Evolutionary conservation across 2,888 invertebrate species (phyloP).

Genomic region (Epinotia demarniana): DNA sequence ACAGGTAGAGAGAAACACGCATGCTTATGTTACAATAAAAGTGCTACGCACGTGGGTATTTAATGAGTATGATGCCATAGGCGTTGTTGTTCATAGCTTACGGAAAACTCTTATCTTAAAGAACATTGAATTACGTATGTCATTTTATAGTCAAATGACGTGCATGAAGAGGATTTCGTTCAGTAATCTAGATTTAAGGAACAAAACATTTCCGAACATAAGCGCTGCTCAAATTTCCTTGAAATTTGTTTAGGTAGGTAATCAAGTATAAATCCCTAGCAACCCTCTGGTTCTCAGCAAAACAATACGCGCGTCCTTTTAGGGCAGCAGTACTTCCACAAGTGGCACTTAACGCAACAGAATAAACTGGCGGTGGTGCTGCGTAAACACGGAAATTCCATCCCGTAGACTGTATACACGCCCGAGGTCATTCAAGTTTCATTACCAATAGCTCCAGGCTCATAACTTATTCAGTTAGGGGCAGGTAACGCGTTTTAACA

Average conservation of each 20-base stretch:
- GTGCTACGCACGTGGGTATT: no score
- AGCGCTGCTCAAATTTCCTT: constrained; percentile 15
- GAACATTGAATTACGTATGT: no score
- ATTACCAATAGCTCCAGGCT: constrained; percentile 78
- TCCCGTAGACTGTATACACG: constrained; percentile 67
- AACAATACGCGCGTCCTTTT: constrained; percentile 53
- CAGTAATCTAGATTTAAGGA: constrained; percentile 1
- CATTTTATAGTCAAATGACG: not conserved
- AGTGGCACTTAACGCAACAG: constrained; percentile 64
- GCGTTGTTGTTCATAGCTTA: no score
- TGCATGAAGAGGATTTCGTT: not conserved
- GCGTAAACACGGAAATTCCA: constrained; percentile 74
- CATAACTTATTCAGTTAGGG: constrained; percentile 82
- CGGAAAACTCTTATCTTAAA: no score
- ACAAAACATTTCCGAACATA: constrained; percentile 13
- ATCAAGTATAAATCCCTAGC: constrained; percentile 45
- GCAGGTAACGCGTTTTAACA: constrained; percentile 80
- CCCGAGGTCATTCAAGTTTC: constrained; percentile 80
- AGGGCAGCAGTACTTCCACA: constrained; percentile 54
- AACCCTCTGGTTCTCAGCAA: constrained; percentile 49
- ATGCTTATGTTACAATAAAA: no score
- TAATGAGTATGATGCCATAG: no score
- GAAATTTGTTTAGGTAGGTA: constrained; percentile 38
- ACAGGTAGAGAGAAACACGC: no score
- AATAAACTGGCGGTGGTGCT: constrained; percentile 60